Evolutionary conservation across 2,888 invertebrate genomes (phyloP).

Genomic region (Salticus scenicus): DNA sequence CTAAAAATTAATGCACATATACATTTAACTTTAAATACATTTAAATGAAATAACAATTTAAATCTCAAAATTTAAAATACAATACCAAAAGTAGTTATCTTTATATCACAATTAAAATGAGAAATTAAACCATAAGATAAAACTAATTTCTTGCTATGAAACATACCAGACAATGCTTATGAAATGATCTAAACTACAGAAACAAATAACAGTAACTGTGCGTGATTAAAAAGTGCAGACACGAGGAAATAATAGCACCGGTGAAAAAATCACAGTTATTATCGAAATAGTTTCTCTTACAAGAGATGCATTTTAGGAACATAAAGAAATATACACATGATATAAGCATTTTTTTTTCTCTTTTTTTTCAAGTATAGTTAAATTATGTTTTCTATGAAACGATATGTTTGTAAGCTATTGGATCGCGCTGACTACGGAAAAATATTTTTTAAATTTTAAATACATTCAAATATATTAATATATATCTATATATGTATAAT

Average conservation of each 20-base stretch:
- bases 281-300: constrained; percentile 1
- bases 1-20: no score
- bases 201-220: constrained; percentile 26
- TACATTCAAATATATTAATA: constrained; percentile 38
- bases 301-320: background rate
- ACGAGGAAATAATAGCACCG: constrained; percentile 7
- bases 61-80: no score
- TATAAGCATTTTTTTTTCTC: background rate
- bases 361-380: background rate
- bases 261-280: constrained; percentile 16
- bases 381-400: background rate
- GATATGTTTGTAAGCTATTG: constrained; percentile 39
- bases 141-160: no score
- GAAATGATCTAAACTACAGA: background rate
- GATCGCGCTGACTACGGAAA: constrained; percentile 46
- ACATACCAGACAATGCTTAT: background rate
- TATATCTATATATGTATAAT: constrained; percentile 20
- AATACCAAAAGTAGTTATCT: no score
- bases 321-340: constrained; percentile 3
- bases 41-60: no score
- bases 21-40: no score
- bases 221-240: constrained; percentile 65
- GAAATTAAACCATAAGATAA: no score
- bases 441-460: constrained; percentile 9
- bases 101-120: no score